Evolutionary conservation across 92 coral and sea anemone species (phyloP).

Genomic region (Umimayanthus kanabou): DNA sequence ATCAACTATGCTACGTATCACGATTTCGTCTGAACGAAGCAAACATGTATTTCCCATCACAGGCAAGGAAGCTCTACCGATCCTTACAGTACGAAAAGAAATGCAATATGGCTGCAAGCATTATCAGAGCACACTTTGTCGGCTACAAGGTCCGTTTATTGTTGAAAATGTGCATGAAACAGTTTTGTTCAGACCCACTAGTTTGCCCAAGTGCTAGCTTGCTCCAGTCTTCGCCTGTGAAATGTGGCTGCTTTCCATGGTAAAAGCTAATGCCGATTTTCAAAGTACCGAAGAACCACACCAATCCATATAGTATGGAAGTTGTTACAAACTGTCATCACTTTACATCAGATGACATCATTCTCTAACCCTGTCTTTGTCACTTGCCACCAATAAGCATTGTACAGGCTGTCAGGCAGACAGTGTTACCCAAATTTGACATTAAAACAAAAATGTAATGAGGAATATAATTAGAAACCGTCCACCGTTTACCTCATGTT

Average conservation of each 20-base stretch:
- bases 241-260: not conserved
- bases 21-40: slow-evolving; percentile 4
- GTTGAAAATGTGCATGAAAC: not conserved
- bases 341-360: no score
- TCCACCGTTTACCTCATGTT: not conserved
- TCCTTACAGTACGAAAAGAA: slow-evolving; percentile 83
- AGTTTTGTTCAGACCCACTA: no score
- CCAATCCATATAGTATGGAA: no score
- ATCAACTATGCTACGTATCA: not conserved
- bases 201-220: no score
- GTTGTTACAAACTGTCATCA: no score
- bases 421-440: not conserved
- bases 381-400: no score
- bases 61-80: slow-evolving; percentile 90
- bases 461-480: not conserved
- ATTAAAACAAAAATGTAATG: not conserved
- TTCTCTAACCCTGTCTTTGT: no score
- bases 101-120: slow-evolving; percentile 84
- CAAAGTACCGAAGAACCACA: no score
- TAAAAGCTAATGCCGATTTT: not conserved
- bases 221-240: not conserved
- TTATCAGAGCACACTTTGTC: slow-evolving; percentile 80
- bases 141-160: slow-evolving; percentile 84
- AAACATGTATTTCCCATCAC: slow-evolving; percentile 43
- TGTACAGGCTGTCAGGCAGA: no score